These are phyloP conservation scores for Drosophila subpulchrella DNA, from an alignment of 1,140 invertebrate species.

Conservation along the genomic window DNA sequence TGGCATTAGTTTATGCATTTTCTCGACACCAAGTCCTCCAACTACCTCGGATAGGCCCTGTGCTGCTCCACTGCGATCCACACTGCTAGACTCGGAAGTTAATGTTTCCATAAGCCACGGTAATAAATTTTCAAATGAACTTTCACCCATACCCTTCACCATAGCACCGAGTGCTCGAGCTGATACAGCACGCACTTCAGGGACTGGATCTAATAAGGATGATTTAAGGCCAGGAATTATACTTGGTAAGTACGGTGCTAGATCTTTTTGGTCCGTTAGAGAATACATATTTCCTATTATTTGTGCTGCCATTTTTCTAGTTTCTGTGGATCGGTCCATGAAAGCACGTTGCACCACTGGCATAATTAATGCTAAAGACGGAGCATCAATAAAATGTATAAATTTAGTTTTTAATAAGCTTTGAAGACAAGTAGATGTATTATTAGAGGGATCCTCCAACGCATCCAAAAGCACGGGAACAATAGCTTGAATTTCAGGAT, in stretches of 20 bases:
- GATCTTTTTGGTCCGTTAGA: slow-evolving; percentile 98
- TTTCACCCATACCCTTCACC: slow-evolving; percentile 98
- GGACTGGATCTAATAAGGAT: slow-evolving; percentile 98
- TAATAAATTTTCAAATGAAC: slow-evolving; percentile 96
- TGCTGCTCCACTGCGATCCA: slow-evolving; percentile 98
- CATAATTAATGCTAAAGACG: slow-evolving; percentile 99
- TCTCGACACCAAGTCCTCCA: slow-evolving; percentile 96
- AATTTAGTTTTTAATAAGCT: slow-evolving; percentile 98
- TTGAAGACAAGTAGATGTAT: slow-evolving; percentile 96
- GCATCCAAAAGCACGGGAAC: slow-evolving; percentile 96
- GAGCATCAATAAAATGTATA: slow-evolving; percentile 99
- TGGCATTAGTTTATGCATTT: slow-evolving; percentile 98
- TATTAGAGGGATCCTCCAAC: slow-evolving; percentile 98
- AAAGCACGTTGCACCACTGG: slow-evolving; percentile 99
- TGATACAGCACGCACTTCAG: slow-evolving; percentile 96
- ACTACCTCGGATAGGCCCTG: slow-evolving; percentile 98
- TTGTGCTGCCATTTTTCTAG: slow-evolving; percentile 99
- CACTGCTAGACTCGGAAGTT: slow-evolving; percentile 97
- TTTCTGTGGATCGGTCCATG: slow-evolving; percentile 98
- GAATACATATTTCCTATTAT: slow-evolving; percentile 99
- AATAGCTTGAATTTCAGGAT: slow-evolving; percentile 99
- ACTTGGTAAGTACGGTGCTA: slow-evolving; percentile 97
- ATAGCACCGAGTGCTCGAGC: slow-evolving; percentile 98
- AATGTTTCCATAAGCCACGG: slow-evolving; percentile 99
- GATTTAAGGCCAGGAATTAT: slow-evolving; percentile 99